Conservation (phyloP, 2,797 vertebrate species). For the Notolepis coatsorum region DNA sequence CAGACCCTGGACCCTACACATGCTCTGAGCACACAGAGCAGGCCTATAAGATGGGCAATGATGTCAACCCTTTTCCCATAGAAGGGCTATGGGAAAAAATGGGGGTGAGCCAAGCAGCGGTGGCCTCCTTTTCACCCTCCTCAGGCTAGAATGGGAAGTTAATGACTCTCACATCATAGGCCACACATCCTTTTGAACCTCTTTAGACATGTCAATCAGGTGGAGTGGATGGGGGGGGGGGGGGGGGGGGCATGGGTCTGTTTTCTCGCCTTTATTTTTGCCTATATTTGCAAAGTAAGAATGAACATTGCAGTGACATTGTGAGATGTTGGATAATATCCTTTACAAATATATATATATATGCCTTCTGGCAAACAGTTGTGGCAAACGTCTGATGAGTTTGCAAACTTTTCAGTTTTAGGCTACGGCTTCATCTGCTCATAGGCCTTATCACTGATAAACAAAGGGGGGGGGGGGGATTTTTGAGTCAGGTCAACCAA, state of each 20-base stretch:
- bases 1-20: constrained; percentile 70
- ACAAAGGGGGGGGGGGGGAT: neutral
- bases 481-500: neutral
- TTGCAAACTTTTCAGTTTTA: no score
- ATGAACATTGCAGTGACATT: neutral
- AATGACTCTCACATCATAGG: constrained; percentile 66
- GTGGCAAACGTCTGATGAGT: neutral
- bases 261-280: constrained; percentile 32
- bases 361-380: no score
- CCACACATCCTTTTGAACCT: constrained; percentile 32
- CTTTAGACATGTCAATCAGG: constrained; percentile 51
- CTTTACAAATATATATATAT: no score
- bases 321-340: no score
- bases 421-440: no score
- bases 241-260: constrained; percentile 8
- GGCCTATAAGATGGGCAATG: constrained; percentile 71
- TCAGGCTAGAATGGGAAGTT: constrained; percentile 64
- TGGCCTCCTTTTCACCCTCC: constrained; percentile 63
- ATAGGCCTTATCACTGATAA: neutral
- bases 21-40: constrained; percentile 76
- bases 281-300: neutral
- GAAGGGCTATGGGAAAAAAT: constrained; percentile 68
- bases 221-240: constrained; percentile 30
- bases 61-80: constrained; percentile 82
- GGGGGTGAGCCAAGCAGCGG: constrained; percentile 53